Base-by-base conservation (phyloP, 1,140 invertebrate genomes). In the Linepithema humile region DNA sequence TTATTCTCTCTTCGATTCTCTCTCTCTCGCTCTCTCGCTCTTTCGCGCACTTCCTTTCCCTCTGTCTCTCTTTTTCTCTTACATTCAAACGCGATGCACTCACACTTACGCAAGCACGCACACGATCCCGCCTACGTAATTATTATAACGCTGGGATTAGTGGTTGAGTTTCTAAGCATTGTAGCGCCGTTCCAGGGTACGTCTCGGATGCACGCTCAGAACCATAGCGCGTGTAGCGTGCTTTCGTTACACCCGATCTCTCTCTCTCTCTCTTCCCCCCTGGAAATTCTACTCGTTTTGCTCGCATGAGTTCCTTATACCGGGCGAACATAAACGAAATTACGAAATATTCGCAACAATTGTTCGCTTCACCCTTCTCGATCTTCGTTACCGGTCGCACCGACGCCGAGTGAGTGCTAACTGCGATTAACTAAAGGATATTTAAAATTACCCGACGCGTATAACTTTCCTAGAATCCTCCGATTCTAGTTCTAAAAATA, bases 141-240 rank as follows among this genome's bases (percentile, higher is more conserved):
- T 92, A 91, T 90, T 91, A 93, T 93, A 93, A 93, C 90, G 88
- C 90, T 88, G 82, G 12, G 43, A 45, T 88, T 93, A 92, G 92
- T 92, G 89, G 89, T 91, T 92, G 92, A 92, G 91, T 90, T 89
- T 91, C 85, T 70, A 92, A 93, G 92, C 92, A 92, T 88, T 89
- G 90, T 90, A 93, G 92, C 91, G 89, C 88, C 88, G 83, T 87
- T 88, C 88, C 53, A 88, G 57, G 85, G 84, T 85, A 84, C 62
- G 26, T 60, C 6, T 74, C 38, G 23, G 15, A 29, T 59, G 48
- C 69, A 50, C 62, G 17, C 23, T 72, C n/a, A 20, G 45, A 73
- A 78, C 43, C 6, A n/a, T n/a, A n/a, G n/a, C n/a, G n/a, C 35
- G 38, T 23, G 43, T 50, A 65, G 43, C 9, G n/a, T n/a, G n/a